Evolutionary conservation across 1,140 invertebrate species (phyloP), one percentile per base, ranked within the genome.

Genomic region (Scaptomyza montana): DNA sequence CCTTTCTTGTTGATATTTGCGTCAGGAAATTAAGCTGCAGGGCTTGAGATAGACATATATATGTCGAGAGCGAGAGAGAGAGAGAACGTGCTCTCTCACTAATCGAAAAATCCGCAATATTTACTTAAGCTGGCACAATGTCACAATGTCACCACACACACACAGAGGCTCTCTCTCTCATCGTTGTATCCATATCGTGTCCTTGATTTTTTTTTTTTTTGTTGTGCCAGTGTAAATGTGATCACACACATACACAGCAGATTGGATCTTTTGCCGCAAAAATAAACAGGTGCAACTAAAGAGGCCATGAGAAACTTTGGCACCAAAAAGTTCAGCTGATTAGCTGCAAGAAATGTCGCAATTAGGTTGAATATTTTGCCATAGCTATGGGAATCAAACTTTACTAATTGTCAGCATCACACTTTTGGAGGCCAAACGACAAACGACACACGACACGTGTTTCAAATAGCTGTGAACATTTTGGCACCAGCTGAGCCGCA

Each of bases 21-120:
- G 66, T 65, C 78, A 78, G 81, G 78, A 86, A 86, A 86, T 86
- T 65, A 87, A 86, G 82, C 82, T 87, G 64, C 64, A 50, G 67
- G 78, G 71, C 78, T 53, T 61, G 41, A 66, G 63, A 50, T 59
- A 25, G 21, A 25, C 2, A 25, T 25, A 25, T 25, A 3, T 25
- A 4, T 25, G 21, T 25, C 30, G 30, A 33, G 30, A 33, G 16
- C 16, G 5, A 33, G 30, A 33, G 7, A 33, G 30, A 33, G 30
- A 43, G 47, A 60, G 49, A 53, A 41, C 49, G 54, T 53, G 16
- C n/a, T 12, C 66, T 33, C 8, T 36, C 33, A 46, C 72, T 74
- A 64, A 74, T 74, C 66, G 66, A 74, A 64, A 70, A 70, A 59
- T 70, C 60, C 66, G 39, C 66, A 70, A 70, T 64, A 69, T 62